phyloP scores from a whole-genome alignment of 2,888 invertebrate species.

The Crocallis elinguaria region DNA sequence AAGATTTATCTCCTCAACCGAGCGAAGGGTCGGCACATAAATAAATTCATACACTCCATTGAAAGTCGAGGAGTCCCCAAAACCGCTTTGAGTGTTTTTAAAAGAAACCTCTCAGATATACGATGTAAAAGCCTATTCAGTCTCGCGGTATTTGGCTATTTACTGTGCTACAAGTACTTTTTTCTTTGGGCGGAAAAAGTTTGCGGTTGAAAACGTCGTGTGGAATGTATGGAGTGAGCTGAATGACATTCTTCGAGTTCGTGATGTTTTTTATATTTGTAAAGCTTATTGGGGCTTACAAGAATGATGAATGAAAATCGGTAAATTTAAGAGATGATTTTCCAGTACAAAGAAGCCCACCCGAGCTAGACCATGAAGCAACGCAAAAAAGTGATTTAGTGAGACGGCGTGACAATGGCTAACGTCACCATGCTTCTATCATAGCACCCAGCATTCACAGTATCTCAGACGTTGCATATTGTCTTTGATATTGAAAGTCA shows the following conservation, averaged over 20 bases:
- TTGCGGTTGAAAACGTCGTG: conserved; percentile 12
- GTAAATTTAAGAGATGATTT: too few species aligned
- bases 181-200: conserved; percentile 23
- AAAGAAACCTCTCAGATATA: conserved; percentile 54
- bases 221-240: conserved; percentile 1
- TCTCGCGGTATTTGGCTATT: conserved; percentile 33
- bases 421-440: too few species aligned
- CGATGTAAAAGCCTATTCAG: conserved; percentile 39
- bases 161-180: conserved; percentile 31
- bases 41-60: conserved; percentile 74
- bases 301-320: too few species aligned
- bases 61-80: conserved; percentile 63
- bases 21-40: conserved; percentile 51
- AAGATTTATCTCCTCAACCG: conserved; percentile 64
- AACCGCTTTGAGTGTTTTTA: conserved; percentile 65
- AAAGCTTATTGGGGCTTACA: too few species aligned
- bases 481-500: too few species aligned
- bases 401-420: too few species aligned
- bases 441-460: too few species aligned
- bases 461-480: too few species aligned
- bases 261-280: background rate
- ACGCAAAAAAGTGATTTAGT: too few species aligned
- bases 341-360: too few species aligned
- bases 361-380: too few species aligned
- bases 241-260: background rate